Base-by-base conservation (phyloP, 2,888 invertebrate species). In the Bhutanitis thaidina region DNA sequence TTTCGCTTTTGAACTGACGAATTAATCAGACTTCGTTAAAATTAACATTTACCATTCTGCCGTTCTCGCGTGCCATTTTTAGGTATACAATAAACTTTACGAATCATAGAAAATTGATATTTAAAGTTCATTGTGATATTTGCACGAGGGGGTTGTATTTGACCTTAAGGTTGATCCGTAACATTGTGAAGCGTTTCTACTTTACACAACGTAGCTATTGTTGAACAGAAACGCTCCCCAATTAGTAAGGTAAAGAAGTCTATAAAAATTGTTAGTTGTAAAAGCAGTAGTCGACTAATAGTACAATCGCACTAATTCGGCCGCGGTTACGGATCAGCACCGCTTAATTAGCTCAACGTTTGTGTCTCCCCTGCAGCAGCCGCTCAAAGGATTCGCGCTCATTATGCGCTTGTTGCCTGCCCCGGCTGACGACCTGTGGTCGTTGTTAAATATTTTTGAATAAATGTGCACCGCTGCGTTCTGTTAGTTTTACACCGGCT, bases 351-450 rank as follows among this genome's bases (percentile, higher is more conserved):
- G 80, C 77, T 67, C 74, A 70, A 75, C 80, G 77, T 81, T 85
- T 77, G 77, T 74, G 61, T 69, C 64, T 66, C 62, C 64, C 68
- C 67, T 63, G 63, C 72, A 74, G 71, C 80, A 75, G 71, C 76
- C 77, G 80, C 80, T 86, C 88, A 89, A 89, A 88, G 87, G 84
- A 82, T 82, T 77, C 74, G 72, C 77, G 80, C 86, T 88, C 86
- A 84, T 87, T 87, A 87, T 78, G 76, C 69, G 76, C 69, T 70
- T 71, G 64, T 65, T 67, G 71, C 73, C 68, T 68, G 67, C 71
- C 69, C 63, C 64, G 58, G 14, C 67, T 71, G 74, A 68, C 70
- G 73, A 67, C 72, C 67, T 68, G 71, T 69, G 67, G 69, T 69
- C 75, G 72, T 74, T 67, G 71, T 69, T 66, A 56, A 60, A 60